These are phyloP conservation scores for Agriopis marginaria DNA, from an alignment of 2,888 invertebrate genomes.

Conservation along the genomic window DNA sequence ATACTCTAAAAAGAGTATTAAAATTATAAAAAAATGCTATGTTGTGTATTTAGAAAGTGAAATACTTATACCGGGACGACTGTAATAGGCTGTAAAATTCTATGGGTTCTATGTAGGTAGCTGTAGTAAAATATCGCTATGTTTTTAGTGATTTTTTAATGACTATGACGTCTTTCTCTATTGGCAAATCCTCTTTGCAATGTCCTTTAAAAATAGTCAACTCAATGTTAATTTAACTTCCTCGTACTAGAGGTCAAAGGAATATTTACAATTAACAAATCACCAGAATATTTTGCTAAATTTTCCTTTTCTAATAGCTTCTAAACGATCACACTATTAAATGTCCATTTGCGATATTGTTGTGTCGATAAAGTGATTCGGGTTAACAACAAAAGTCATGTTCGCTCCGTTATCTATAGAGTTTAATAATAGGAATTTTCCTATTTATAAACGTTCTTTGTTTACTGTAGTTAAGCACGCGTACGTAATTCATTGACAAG, in stretches of 20 bases:
- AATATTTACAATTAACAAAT: constrained; percentile 62
- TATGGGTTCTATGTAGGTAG: too few species aligned
- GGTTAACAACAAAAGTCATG: constrained; percentile 71
- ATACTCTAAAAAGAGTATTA: too few species aligned
- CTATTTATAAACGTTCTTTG: constrained; percentile 71
- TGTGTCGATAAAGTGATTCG: constrained; percentile 64
- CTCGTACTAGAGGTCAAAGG: constrained; percentile 54
- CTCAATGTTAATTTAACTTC: background rate
- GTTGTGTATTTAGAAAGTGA: too few species aligned
- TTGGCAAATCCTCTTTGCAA: background rate
- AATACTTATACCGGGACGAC: too few species aligned
- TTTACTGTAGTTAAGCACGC: constrained; percentile 61
- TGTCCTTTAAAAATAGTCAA: background rate
- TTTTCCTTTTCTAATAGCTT: constrained; percentile 73
- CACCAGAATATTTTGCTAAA: constrained; percentile 66
- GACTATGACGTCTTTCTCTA: background rate
- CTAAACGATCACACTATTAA: constrained; percentile 70
- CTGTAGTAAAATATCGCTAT: too few species aligned
- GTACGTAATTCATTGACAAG: constrained; percentile 57
- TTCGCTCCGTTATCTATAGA: constrained; percentile 60
- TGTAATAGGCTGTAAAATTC: too few species aligned
- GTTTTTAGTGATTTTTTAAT: too few species aligned
- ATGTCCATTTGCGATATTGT: constrained; percentile 74
- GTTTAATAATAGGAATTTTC: constrained; percentile 80
- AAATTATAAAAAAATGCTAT: too few species aligned